These are phyloP conservation scores for Acromyrmex echinatior DNA, from an alignment of 1,140 invertebrate genomes.

Conservation along the genomic window DNA sequence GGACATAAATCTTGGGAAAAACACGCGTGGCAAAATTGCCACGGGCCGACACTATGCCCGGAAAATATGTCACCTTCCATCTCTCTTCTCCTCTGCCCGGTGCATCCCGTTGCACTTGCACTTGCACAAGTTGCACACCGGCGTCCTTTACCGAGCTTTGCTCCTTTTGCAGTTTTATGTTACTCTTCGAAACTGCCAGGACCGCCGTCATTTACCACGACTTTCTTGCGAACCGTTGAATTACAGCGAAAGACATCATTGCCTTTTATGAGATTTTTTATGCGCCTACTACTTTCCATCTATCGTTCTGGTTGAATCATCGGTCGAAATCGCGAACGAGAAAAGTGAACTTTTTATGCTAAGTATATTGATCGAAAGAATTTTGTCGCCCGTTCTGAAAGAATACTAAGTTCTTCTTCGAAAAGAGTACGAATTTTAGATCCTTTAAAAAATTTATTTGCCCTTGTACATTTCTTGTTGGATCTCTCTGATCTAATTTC, in stretches of 20 bases:
- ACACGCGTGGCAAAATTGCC: slow-evolving; percentile 78
- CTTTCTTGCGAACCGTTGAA: slow-evolving; percentile 51
- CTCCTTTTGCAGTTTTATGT: slow-evolving; percentile 42
- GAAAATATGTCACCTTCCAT: slow-evolving; percentile 71
- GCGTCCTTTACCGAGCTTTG: slow-evolving; percentile 37
- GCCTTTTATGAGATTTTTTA: slow-evolving; percentile 53
- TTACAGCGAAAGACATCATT: slow-evolving; percentile 56
- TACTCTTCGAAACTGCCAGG: slow-evolving; percentile 46
- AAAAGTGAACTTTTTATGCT: neutral
- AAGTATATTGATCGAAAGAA: slow-evolving; percentile 19
- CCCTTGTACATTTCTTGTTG: neutral
- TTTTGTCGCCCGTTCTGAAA: neutral
- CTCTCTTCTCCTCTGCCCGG: neutral
- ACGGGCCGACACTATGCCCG: slow-evolving; percentile 64
- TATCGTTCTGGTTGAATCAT: neutral
- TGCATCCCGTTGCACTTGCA: slow-evolving; percentile 20
- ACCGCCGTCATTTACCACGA: slow-evolving; percentile 22
- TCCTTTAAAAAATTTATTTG: neutral
- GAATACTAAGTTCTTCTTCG: neutral
- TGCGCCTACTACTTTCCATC: neutral
- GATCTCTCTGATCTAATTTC: neutral
- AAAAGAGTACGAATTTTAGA: neutral
- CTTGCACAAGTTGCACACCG: slow-evolving; percentile 26
- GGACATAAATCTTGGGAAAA: slow-evolving; percentile 76
- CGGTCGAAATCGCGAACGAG: slow-evolving; percentile 5